Evolutionary conservation across 2,113 vertebrate species (phyloP).

Genomic region (Melierax canorus): DNA sequence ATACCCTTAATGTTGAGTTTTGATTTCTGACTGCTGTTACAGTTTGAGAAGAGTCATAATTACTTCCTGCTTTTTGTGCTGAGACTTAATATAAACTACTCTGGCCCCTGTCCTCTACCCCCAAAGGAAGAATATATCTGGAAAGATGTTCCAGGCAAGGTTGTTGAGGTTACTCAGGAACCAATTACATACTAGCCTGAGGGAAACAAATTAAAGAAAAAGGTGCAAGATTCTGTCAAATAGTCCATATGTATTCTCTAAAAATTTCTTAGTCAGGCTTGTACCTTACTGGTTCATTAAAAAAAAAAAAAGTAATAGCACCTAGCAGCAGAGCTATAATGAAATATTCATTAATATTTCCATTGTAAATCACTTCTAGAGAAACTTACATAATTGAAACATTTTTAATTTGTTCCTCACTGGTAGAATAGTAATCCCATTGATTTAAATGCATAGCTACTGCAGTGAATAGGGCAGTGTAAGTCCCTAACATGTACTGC

Average conservation of each 20-base stretch:
- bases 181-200: background rate
- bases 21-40: background rate
- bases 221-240: background rate
- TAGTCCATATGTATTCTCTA: background rate
- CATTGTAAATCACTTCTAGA: background rate
- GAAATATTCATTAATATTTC: slow-evolving; percentile 40
- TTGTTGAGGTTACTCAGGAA: slow-evolving; percentile 7
- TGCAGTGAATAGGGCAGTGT: background rate
- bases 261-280: background rate
- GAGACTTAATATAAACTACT: background rate
- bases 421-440: background rate
- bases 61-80: background rate
- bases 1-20: background rate
- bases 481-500: background rate
- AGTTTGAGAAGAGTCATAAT: background rate
- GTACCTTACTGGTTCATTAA: background rate
- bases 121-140: background rate
- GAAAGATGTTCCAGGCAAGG: slow-evolving; percentile 5
- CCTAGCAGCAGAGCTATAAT: background rate
- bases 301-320: background rate
- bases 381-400: background rate
- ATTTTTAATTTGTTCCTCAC: background rate
- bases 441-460: background rate
- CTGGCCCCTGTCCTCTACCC: background rate
- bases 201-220: slow-evolving; percentile 23